These are phyloP conservation scores for Sebastes umbrosus DNA, from an alignment of 2,797 vertebrate genomes.

Conservation along the genomic window DNA sequence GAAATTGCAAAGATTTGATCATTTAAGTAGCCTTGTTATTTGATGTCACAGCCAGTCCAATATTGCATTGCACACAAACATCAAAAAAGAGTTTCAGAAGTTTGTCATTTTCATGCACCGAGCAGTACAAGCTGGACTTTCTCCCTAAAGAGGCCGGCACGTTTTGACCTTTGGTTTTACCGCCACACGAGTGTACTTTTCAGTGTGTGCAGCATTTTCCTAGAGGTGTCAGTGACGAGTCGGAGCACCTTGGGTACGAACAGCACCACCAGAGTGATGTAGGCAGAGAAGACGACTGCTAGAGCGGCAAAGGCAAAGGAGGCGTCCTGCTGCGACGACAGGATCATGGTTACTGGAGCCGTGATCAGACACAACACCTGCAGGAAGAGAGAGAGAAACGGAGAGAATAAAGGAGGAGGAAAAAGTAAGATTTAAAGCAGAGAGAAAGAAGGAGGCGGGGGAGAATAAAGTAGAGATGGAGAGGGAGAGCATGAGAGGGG, in stretches of 20 bases:
- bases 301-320: slow-evolving; percentile 94
- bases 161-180: slow-evolving; percentile 31
- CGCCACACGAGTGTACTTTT: background rate
- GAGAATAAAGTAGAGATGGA: background rate
- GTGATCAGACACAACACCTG: slow-evolving; percentile 97
- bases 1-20: background rate
- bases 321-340: slow-evolving; percentile 95
- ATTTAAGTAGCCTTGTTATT: background rate
- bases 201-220: background rate
- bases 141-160: background rate
- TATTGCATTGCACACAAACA: background rate
- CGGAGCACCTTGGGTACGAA: slow-evolving; percentile 92
- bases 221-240: slow-evolving; percentile 20
- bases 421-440: background rate
- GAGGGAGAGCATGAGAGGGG: slow-evolving; percentile 3
- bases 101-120: background rate
- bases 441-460: background rate
- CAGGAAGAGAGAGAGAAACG: slow-evolving; percentile 19
- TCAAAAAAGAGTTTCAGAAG: background rate
- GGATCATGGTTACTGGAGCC: slow-evolving; percentile 95
- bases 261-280: slow-evolving; percentile 95
- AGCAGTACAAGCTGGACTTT: background rate
- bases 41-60: background rate
- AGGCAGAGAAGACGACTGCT: slow-evolving; percentile 94
- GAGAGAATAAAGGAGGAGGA: background rate